A percentile compares a stretch with the other conserved stretches of the same genome.
These are phyloP conservation scores for Vanacampus margaritifer DNA, from an alignment of 2,113 vertebrate species.

Conservation along the genomic window DNA sequence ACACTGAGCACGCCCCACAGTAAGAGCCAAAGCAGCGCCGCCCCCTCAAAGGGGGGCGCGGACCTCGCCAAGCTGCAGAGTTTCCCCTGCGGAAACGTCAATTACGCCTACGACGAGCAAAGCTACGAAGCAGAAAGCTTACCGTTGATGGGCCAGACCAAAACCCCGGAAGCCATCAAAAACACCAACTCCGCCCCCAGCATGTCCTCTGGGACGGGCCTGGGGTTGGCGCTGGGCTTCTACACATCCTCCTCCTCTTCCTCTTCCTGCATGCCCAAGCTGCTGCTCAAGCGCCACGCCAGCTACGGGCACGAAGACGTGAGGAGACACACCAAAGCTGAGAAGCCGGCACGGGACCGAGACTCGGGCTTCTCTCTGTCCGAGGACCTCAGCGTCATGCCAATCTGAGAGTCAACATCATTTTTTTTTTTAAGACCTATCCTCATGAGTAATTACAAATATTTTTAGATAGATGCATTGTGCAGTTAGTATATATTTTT, in stretches of 20 bases:
- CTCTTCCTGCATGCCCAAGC: conserved; percentile 62
- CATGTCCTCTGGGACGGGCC: conserved; percentile 36
- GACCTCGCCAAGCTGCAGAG: conserved; percentile 83
- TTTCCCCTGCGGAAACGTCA: conserved; percentile 86
- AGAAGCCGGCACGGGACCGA: conserved; percentile 78
- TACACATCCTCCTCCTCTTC: conserved; percentile 20
- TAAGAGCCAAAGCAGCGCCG: conserved; percentile 37
- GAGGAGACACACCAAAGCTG: conserved; percentile 72
- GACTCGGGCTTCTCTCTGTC: conserved; percentile 84
- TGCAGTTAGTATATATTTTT: no score
- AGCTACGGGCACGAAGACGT: conserved; percentile 76
- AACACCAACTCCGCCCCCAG: conserved; percentile 48
- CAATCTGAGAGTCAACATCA: conserved; percentile 66
- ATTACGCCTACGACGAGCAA: conserved; percentile 83
- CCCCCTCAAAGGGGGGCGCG: conserved; percentile 53
- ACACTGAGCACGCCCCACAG: conserved; percentile 39
- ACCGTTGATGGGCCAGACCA: conserved; percentile 57
- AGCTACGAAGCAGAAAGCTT: conserved; percentile 70
- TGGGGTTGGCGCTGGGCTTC: conserved; percentile 47
- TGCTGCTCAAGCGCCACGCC: conserved; percentile 72
- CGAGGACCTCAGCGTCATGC: conserved; percentile 83
- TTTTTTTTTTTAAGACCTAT: no score
- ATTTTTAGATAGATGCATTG: no score
- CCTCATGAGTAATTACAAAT: no score
- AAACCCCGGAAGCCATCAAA: conserved; percentile 58